Evolutionary conservation across 2,113 vertebrate genomes (phyloP).

Genomic region (Ammodytes dubius): DNA sequence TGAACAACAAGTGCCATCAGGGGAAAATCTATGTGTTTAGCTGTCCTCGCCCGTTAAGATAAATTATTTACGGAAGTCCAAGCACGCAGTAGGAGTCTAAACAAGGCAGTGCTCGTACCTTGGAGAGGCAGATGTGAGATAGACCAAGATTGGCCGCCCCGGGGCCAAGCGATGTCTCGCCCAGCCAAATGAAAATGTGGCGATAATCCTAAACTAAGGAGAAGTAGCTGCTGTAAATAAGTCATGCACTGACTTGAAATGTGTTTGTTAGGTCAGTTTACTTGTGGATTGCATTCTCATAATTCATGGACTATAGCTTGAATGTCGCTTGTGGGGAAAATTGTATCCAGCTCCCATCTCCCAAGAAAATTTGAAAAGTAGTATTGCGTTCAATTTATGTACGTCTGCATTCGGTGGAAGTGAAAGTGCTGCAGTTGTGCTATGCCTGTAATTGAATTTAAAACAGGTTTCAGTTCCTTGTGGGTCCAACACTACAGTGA

Average conservation of each 20-base stretch:
- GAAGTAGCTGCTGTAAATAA: conserved; percentile 32
- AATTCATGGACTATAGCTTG: not conserved
- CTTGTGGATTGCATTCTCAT: not conserved
- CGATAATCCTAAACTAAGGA: conserved; percentile 18
- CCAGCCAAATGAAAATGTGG: conserved; percentile 14
- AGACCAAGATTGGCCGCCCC: conserved; percentile 13
- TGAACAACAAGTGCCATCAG: conserved; percentile 2
- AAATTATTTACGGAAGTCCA: conserved; percentile 73
- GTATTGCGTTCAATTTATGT: no score
- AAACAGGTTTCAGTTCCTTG: conserved; percentile 9
- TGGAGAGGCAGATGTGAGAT: conserved; percentile 49
- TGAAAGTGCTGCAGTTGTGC: not conserved
- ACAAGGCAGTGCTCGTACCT: conserved; percentile 26
- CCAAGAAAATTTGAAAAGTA: not conserved
- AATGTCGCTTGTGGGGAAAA: not conserved
- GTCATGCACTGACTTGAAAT: not conserved
- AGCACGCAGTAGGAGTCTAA: conserved; percentile 48
- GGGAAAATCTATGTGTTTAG: conserved; percentile 40
- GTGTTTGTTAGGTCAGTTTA: conserved; percentile 7
- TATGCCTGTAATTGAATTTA: not conserved
- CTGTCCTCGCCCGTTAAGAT: conserved; percentile 43
- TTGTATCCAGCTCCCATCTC: not conserved
- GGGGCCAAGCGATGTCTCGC: not conserved
- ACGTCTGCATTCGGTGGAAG: not conserved
- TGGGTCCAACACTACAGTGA: not conserved